Conservation (phyloP, 2,113 vertebrate genomes). For the Istiophorus platypterus region DNA sequence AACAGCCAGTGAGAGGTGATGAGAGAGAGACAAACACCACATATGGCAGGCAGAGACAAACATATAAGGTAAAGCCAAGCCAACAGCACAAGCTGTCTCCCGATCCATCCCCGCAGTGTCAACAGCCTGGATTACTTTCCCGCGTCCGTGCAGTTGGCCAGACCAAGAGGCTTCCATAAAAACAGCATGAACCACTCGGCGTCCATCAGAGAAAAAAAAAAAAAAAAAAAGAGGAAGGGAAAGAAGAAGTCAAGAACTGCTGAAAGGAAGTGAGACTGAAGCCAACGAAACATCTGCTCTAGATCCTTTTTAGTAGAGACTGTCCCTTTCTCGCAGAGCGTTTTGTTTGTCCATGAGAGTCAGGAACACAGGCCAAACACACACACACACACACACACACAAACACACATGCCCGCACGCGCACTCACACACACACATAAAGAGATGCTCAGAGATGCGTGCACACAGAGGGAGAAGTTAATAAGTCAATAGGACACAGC, state of each 20-base stretch:
- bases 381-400: slow-evolving; percentile 53
- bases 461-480: slow-evolving; percentile 68
- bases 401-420: slow-evolving; percentile 48
- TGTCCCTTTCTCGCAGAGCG: slow-evolving; percentile 47
- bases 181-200: slow-evolving; percentile 64
- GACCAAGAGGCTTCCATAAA: slow-evolving; percentile 57
- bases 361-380: slow-evolving; percentile 60
- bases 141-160: slow-evolving; percentile 26
- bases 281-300: slow-evolving; percentile 83
- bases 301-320: slow-evolving; percentile 73
- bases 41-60: slow-evolving; percentile 63
- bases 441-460: slow-evolving; percentile 47
- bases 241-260: slow-evolving; percentile 80
- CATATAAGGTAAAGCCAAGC: slow-evolving; percentile 36
- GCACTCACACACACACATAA: slow-evolving; percentile 50
- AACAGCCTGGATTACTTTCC: slow-evolving; percentile 56
- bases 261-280: slow-evolving; percentile 84
- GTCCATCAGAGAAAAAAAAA: slow-evolving; percentile 57
- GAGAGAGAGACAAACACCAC: slow-evolving; percentile 27
- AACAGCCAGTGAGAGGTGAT: slow-evolving; percentile 2
- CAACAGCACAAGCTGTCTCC: slow-evolving; percentile 57
- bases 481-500: slow-evolving; percentile 78
- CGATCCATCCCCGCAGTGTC: slow-evolving; percentile 31
- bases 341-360: slow-evolving; percentile 75
- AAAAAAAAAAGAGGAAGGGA: slow-evolving; percentile 86